Evolutionary conservation across 1,140 invertebrate genomes (phyloP).

Genomic region (Nylanderia fulva): DNA sequence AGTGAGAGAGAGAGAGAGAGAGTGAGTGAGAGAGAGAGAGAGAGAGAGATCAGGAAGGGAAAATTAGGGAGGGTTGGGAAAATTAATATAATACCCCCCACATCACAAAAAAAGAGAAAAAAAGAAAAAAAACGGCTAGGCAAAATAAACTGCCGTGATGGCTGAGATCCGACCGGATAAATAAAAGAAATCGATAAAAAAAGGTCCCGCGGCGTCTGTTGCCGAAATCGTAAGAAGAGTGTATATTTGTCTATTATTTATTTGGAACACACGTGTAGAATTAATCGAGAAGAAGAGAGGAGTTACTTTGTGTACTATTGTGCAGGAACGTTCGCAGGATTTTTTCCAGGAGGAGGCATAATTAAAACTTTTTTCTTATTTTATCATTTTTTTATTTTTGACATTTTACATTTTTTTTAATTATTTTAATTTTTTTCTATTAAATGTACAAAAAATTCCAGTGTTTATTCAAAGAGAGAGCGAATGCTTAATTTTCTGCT

Average conservation of each 20-base stretch:
- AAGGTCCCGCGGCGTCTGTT: conserved; percentile 38
- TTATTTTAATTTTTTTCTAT: too few species aligned
- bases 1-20: conserved; percentile 5
- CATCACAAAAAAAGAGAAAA: not conserved
- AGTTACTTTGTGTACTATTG: too few species aligned
- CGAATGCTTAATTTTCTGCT: too few species aligned
- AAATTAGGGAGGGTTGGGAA: not conserved
- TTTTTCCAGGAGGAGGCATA: too few species aligned
- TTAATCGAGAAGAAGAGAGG: conserved; percentile 17
- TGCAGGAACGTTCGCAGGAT: too few species aligned
- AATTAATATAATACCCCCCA: conserved; percentile 20
- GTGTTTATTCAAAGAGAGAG: too few species aligned
- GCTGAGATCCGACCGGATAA: conserved; percentile 28
- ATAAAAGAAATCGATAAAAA: conserved; percentile 9
- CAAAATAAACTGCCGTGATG: conserved; percentile 49
- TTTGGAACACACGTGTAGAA: conserved; percentile 9
- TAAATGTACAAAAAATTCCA: too few species aligned
- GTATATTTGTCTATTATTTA: conserved; percentile 46
- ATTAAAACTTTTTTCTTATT: too few species aligned
- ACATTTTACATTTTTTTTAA: too few species aligned
- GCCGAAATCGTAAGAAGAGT: not conserved
- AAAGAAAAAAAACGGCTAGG: not conserved
- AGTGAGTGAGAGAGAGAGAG: not conserved
- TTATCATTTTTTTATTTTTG: too few species aligned
- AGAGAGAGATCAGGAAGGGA: not conserved